Conservation (phyloP, 2,888 invertebrate genomes). For the Stomorhina lunata region DNA sequence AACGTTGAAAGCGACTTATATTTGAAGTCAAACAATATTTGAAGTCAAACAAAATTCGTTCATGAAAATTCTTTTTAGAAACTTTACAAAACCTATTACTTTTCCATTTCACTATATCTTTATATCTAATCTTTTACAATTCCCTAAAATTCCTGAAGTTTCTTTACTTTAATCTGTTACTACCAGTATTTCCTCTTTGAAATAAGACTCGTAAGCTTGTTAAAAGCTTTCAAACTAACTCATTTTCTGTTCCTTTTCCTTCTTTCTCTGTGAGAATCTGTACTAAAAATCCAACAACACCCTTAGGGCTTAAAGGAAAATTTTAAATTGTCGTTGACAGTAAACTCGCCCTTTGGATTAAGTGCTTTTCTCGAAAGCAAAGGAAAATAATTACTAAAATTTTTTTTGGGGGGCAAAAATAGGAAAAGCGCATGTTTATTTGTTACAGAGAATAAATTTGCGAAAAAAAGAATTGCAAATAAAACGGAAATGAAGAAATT, state of each 20-base stretch:
- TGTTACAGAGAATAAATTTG: neutral
- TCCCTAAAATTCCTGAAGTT: too few species aligned
- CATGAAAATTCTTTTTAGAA: too few species aligned
- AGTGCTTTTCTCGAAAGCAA: neutral
- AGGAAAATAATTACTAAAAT: constrained; percentile 1
- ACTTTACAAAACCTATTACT: too few species aligned
- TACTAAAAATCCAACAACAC: constrained; percentile 44
- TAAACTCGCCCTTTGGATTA: constrained; percentile 60
- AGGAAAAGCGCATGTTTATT: constrained; percentile 55
- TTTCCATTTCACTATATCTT: too few species aligned
- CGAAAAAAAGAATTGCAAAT: neutral
- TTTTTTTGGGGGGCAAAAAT: constrained; percentile 32
- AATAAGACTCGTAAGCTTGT: too few species aligned
- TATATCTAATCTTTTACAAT: too few species aligned
- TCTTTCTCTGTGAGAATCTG: neutral
- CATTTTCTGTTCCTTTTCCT: neutral
- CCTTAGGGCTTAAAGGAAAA: constrained; percentile 45
- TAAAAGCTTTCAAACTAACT: neutral
- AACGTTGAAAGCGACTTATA: too few species aligned
- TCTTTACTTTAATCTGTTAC: too few species aligned
- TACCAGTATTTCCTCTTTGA: too few species aligned
- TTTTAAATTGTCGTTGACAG: constrained; percentile 3
- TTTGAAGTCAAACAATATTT: too few species aligned
- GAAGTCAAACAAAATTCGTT: too few species aligned
- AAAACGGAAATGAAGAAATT: neutral